Conservation (phyloP, 1,140 invertebrate species). For the Amyelois transitella region DNA sequence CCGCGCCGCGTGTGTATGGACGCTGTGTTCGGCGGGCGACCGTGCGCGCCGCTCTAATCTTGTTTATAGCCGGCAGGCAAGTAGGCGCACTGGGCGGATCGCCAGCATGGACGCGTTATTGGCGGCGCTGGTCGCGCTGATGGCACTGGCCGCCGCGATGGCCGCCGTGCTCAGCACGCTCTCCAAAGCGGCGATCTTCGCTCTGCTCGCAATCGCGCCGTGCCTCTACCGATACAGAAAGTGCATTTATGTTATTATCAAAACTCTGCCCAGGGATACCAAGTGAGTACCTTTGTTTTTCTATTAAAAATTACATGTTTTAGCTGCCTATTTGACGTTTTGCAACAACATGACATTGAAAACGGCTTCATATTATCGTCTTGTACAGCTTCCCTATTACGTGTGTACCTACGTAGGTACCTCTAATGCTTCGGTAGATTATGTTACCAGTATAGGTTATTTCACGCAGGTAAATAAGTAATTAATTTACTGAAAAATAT, state of each 20-base stretch:
- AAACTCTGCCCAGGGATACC: constrained; percentile 75
- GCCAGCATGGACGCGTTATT: constrained; percentile 74
- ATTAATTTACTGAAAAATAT: too few relatives aligned
- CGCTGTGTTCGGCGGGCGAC: constrained; percentile 20
- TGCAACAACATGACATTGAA: too few relatives aligned
- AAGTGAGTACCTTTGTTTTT: constrained; percentile 67
- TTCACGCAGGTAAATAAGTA: neutral
- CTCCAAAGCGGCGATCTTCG: constrained; percentile 74
- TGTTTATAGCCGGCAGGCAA: constrained; percentile 35
- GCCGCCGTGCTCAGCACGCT: constrained; percentile 74
- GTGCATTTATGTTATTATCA: constrained; percentile 74
- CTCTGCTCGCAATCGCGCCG: constrained; percentile 72
- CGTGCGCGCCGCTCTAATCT: constrained; percentile 24
- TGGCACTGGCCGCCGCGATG: constrained; percentile 74
- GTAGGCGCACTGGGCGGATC: constrained; percentile 50
- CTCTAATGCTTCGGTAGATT: too few relatives aligned
- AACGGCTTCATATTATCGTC: neutral
- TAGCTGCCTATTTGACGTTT: neutral
- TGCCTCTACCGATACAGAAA: constrained; percentile 75
- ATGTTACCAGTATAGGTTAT: too few relatives aligned
- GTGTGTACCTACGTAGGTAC: too few relatives aligned
- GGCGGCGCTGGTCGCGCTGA: constrained; percentile 73
- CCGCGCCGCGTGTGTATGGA: constrained; percentile 30
- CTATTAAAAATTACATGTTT: neutral
- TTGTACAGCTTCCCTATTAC: neutral